A percentile compares a stretch with the other conserved stretches of the same genome.
phyloP scores from a whole-genome alignment of 1,140 invertebrate genomes.

The Amphibalanus amphitrite region DNA sequence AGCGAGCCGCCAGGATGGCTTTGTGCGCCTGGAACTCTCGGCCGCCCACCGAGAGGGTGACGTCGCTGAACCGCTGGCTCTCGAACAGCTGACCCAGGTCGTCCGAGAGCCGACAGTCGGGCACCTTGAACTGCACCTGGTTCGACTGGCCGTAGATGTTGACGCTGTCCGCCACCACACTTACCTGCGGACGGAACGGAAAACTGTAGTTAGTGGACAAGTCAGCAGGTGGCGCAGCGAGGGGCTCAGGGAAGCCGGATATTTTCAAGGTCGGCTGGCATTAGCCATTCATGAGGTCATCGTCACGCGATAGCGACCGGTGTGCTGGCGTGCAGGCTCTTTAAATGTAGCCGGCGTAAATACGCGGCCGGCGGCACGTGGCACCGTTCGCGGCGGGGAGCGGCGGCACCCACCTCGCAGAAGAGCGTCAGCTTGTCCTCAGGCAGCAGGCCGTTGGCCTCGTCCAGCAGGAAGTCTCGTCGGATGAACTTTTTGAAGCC shows the following conservation, averaged over 20 bases:
- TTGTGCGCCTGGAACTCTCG: constrained; percentile 93
- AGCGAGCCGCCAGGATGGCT: constrained; percentile 84
- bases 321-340: constrained; percentile 23
- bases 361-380: not conserved
- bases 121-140: constrained; percentile 92
- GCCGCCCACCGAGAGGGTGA: constrained; percentile 76
- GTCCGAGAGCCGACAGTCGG: constrained; percentile 84
- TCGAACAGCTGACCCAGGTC: constrained; percentile 86
- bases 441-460: constrained; percentile 90
- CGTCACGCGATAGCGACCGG: not conserved
- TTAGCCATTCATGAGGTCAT: not conserved
- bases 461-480: constrained; percentile 92
- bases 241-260: not conserved
- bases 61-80: constrained; percentile 90
- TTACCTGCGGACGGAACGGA: constrained; percentile 38
- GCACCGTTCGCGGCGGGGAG: too few species aligned
- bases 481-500: constrained; percentile 99
- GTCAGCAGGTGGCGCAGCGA: not conserved
- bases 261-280: not conserved
- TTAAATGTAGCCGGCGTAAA: not conserved
- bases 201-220: constrained; percentile 5
- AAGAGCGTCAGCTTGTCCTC: constrained; percentile 99
- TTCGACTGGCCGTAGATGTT: constrained; percentile 91
- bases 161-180: constrained; percentile 91
- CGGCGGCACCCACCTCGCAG: constrained; percentile 61